Evolutionary conservation across 2,888 invertebrate genomes (phyloP).

Genomic region (Ecliptopera silaceata): DNA sequence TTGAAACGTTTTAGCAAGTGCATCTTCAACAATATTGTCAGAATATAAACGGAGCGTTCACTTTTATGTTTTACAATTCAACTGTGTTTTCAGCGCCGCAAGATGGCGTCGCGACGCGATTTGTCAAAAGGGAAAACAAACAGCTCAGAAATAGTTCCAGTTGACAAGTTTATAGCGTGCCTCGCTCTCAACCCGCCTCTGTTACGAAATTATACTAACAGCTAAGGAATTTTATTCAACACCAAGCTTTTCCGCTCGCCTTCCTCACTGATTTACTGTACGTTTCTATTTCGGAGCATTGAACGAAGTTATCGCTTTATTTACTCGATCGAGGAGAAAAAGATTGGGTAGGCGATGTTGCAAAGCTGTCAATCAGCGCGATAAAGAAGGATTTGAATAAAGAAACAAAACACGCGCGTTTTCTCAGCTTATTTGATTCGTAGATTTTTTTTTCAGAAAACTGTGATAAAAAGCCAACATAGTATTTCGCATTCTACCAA

Average conservation of each 20-base stretch:
- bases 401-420: not conserved
- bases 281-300: conserved; percentile 27
- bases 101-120: conserved; percentile 73
- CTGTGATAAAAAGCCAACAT: too few species aligned
- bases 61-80: conserved; percentile 30
- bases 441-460: not conserved
- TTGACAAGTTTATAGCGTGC: conserved; percentile 77
- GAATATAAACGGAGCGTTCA: conserved; percentile 9
- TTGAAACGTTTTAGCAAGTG: not conserved
- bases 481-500: not conserved
- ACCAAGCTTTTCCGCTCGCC: conserved; percentile 47
- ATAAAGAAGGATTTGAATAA: not conserved
- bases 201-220: conserved; percentile 60
- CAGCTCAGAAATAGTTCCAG: conserved; percentile 75
- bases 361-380: not conserved
- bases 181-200: conserved; percentile 39
- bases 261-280: conserved; percentile 46
- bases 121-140: conserved; percentile 80
- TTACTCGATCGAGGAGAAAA: conserved; percentile 16
- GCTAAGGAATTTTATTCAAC: conserved; percentile 59
- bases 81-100: conserved; percentile 49
- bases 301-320: conserved; percentile 21
- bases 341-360: not conserved
- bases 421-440: too few species aligned
- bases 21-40: conserved; percentile 13